Base-by-base conservation (phyloP, 2,113 vertebrate genomes). In the Pseudorhombus dupliciocellatus region DNA sequence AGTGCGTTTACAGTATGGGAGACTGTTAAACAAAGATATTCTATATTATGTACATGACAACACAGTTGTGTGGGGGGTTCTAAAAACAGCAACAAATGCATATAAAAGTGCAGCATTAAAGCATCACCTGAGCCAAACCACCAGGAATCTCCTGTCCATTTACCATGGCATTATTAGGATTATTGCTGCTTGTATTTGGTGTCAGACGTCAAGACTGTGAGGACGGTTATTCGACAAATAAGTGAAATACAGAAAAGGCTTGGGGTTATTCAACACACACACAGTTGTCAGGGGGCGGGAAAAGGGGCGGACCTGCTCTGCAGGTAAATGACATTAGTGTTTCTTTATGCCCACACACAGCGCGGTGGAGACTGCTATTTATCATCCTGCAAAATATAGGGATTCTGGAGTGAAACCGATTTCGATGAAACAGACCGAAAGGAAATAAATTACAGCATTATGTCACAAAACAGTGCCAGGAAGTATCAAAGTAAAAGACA, bases 401-500 rank as follows among this genome's bases (percentile, higher is more conserved):
- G 46, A 61, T 11, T 44, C 15, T 44, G 40, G 40, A 58, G 30
- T 34, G 31, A 54, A 20, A 55, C 30, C 40, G 60, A 56, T 66
- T 21, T 18, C 5, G 51, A 56, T 22, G 14, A 63, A 68, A 28
- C 31, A 22, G 20, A 3, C 16, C 25, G 24, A 77, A 66, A 70
- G 50, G 57, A 74, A 37, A 14, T 44, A 34, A 54, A 73, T 68
- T 16, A 54, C 1, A 10, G 66, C 31, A 67, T 62, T 58, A 48
- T 69, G 58, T 83, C 73, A 65, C 48, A 74, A 77, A 67, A 58
- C 59, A 74, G 64, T 61, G 28, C 24, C 50, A 58, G 10, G 9
- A 40, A 20, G 54, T 25, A 46, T 53, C 25, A 57, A 68, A 72
- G 53, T 52, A 48, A 61, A 62, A 71, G 64, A 73, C 59, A 44